phyloP scores from a whole-genome alignment of 2,113 vertebrate species.

The Hystrix cristata region DNA sequence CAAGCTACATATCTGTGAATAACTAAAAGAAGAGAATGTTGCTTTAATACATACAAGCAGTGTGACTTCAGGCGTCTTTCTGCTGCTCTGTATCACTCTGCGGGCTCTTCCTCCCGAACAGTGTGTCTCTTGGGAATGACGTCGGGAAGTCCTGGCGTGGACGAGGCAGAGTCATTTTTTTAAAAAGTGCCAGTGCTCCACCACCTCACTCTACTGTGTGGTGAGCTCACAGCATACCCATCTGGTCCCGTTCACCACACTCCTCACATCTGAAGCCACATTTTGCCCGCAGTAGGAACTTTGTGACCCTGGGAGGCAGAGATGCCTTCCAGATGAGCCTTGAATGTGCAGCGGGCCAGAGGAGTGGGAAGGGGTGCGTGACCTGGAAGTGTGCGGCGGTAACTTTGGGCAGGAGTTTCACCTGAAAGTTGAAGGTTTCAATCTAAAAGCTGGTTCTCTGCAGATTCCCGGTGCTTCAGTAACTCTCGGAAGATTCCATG shows the following conservation, averaged over 20 bases:
- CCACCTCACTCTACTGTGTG: not conserved
- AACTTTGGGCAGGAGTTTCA: not conserved
- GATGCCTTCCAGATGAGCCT: not conserved
- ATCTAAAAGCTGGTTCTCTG: not conserved
- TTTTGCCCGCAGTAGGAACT: not conserved
- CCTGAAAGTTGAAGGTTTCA: not conserved
- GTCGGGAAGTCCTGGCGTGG: not conserved
- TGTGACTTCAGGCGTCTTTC: not conserved
- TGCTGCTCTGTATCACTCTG: not conserved
- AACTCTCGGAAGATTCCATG: not conserved
- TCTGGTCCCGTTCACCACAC: not conserved
- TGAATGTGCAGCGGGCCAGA: not conserved
- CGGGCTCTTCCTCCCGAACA: not conserved
- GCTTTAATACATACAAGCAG: not conserved
- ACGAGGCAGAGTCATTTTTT: not conserved
- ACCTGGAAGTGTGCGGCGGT: not conserved
- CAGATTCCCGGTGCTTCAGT: not conserved
- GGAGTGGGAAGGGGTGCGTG: not conserved
- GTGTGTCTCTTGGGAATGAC: not conserved
- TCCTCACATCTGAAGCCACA: not conserved
- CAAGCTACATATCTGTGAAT: not conserved
- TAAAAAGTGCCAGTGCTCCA: not conserved
- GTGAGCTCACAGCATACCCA: not conserved
- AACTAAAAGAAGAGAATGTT: slow-evolving; percentile 42
- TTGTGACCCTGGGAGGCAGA: not conserved